Conservation (phyloP, 2,888 invertebrate species). For the Invenusta paracnida region DNA sequence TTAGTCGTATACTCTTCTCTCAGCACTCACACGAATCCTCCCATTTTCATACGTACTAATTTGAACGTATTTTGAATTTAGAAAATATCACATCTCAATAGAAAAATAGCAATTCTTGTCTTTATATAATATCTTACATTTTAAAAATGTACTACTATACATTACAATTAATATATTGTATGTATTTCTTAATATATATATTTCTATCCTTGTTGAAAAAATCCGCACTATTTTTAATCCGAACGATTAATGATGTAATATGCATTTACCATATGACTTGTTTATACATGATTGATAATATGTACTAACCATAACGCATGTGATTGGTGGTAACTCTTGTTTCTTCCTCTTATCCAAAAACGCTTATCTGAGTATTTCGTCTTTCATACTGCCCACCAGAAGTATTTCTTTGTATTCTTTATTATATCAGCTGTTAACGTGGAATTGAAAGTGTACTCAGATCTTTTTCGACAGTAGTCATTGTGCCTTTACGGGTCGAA, state of each 20-base stretch:
- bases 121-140: not conserved
- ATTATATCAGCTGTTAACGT: not conserved
- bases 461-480: slow-evolving; percentile 25
- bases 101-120: not conserved
- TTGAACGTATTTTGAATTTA: not conserved
- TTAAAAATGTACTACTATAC: not conserved
- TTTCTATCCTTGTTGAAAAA: not conserved
- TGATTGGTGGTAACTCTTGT: slow-evolving; percentile 13
- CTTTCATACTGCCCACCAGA: slow-evolving; percentile 21
- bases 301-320: slow-evolving; percentile 19
- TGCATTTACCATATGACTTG: slow-evolving; percentile 18
- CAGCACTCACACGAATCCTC: not conserved
- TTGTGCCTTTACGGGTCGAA: slow-evolving; percentile 14
- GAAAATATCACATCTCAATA: not conserved
- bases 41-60: not conserved
- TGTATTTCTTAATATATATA: not conserved
- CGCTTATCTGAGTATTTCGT: slow-evolving; percentile 26
- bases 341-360: slow-evolving; percentile 16
- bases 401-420: not conserved
- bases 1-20: slow-evolving; percentile 13
- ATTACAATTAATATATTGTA: not conserved
- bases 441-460: not conserved
- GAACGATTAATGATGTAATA: slow-evolving; percentile 10
- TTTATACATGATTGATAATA: not conserved
- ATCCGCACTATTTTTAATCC: too few relatives aligned